Conservation (phyloP, 2,113 vertebrate species). For the Tiliqua scincoides region DNA sequence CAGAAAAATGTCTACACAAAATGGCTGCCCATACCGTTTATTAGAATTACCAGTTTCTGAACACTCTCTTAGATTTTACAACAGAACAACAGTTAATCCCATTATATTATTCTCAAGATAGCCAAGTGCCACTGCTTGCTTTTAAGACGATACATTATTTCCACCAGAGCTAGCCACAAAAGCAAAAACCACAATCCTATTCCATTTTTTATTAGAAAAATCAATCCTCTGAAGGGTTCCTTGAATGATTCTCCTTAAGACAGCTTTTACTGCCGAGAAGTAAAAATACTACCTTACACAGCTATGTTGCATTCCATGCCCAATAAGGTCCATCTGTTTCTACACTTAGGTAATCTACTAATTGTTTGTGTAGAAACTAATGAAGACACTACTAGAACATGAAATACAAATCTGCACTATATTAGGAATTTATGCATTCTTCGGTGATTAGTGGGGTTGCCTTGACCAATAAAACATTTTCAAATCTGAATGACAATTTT, state of each 20-base stretch:
- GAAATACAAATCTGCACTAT: neutral
- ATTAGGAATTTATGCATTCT: neutral
- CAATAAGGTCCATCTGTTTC: neutral
- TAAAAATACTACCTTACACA: neutral
- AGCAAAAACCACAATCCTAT: neutral
- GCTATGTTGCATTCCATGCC: neutral
- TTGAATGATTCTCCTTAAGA: neutral
- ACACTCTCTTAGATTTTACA: neutral
- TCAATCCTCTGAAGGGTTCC: neutral
- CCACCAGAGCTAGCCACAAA: neutral
- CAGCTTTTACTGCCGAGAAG: neutral
- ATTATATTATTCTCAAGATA: neutral
- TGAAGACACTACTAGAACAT: neutral
- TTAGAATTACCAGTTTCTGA: neutral
- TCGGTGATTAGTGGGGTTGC: neutral
- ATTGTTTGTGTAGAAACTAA: neutral
- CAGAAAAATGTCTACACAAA: neutral
- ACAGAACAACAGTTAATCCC: neutral
- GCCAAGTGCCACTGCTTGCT: neutral
- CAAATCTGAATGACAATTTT: neutral
- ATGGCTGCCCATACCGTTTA: neutral
- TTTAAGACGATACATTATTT: neutral
- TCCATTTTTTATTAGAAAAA: neutral
- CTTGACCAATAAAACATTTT: neutral
- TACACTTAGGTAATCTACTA: neutral